Base-by-base conservation (phyloP, 2,113 vertebrate species). In the Trinectes maculatus region DNA sequence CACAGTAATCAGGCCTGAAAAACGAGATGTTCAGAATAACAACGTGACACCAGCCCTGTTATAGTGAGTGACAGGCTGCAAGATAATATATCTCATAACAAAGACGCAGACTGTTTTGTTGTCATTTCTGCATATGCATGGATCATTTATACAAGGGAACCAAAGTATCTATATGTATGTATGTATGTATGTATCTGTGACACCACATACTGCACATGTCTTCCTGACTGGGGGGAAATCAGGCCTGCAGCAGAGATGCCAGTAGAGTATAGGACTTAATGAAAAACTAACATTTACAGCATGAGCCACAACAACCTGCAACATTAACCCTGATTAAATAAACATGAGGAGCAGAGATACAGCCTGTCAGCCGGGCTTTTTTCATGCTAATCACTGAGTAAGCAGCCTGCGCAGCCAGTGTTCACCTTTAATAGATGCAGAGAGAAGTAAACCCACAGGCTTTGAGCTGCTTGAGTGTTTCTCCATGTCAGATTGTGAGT, bases 311-410 rank as follows among this genome's bases (percentile, higher is more conserved):
- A 76, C 54, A 82, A 69, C 24, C 65, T 67, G 67, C 81, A 88
- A 77, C 79, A 87, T 87, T 83, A 81, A 79, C 66, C 31, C 79
- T 83, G 48, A 87, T 90, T 72, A 86, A 89, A 85, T 84, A 90
- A 90, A 84, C 80, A 89, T 87, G 82, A 86, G 64, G 16, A 77
- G 71, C 72, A 74, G 68, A 82, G 75, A 81, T 70, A 13, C 55
- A 82, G 83, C 61, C 72, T 69, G 85, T 77, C 77, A 54, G 74
- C 36, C 28, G 29, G 56, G 58, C 39, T 57, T 67, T 71, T 78
- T 51, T 83, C 61, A 78, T 81, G 76, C 52, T 84, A 84, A 82
- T 88, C 80, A 82, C 77, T 16, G 28, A 61, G 76, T 69, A 77
- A 76, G 70, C 75, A 66, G 59, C n/a, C n/a, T n/a, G n/a, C 63